These are phyloP conservation scores for Xanthia icteritia DNA, from an alignment of 2,888 invertebrate species.

Conservation along the genomic window DNA sequence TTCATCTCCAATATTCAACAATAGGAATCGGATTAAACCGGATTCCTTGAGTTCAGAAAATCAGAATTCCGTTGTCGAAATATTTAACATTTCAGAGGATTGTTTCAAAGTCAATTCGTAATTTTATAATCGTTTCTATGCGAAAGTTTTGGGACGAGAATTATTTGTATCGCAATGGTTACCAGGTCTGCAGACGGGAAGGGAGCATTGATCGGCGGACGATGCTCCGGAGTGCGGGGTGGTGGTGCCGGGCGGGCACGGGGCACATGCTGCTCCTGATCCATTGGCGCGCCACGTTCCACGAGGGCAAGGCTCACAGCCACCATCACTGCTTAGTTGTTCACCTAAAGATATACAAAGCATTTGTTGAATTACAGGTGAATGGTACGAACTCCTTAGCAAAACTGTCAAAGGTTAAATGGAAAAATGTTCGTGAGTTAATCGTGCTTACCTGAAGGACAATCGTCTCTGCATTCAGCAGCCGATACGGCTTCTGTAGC, in stretches of 20 bases:
- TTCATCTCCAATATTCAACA: constrained; percentile 25
- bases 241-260: constrained; percentile 97
- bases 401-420: background rate
- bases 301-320: constrained; percentile 97
- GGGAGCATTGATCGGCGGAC: constrained; percentile 96
- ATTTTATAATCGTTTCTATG: constrained; percentile 34
- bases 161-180: constrained; percentile 53
- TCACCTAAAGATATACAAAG: constrained; percentile 88
- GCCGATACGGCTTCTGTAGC: constrained; percentile 96
- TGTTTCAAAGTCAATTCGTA: constrained; percentile 48
- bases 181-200: constrained; percentile 96
- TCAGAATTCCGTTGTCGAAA: constrained; percentile 50
- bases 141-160: constrained; percentile 27
- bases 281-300: constrained; percentile 97
- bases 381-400: background rate
- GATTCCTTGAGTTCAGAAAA: constrained; percentile 48
- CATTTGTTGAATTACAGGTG: background rate
- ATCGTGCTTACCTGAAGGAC: constrained; percentile 90
- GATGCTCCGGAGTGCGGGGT: constrained; percentile 96
- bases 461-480: constrained; percentile 97
- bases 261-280: constrained; percentile 96
- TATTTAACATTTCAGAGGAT: constrained; percentile 66
- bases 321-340: constrained; percentile 96
- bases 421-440: background rate
- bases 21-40: constrained; percentile 24